Base-by-base conservation (phyloP, 2,113 vertebrate species). In the Raja brachyura region DNA sequence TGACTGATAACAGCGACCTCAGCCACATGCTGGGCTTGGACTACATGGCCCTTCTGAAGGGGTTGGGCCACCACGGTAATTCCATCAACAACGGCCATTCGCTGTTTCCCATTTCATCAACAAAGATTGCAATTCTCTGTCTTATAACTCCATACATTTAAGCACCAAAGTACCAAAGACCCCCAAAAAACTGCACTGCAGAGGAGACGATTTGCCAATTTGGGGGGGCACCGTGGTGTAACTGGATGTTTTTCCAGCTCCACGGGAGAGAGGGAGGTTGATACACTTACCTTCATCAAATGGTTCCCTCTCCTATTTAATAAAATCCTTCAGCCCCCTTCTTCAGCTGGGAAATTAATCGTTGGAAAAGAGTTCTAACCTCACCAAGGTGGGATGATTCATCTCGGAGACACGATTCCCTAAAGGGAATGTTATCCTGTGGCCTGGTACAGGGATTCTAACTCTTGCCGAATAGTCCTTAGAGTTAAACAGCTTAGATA, bases 1-100 rank as follows among this genome's bases (percentile, higher is more conserved):
- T 98, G 0, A 78, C 95, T 14, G 96, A 97, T 22, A 95, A 96
- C 92, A 94, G 94, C 76, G 97, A 98, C 68, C 95, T 98, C 94
- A 97, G 96, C 93, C 97, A 96, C 93, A 94, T 98, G 93, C 95
- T 98, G 93, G 98, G 98, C 66, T 95, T 98, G 94, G 98, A 98
- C 94, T 98, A 98, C 93, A 95, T 97, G 9, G 95, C 97, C 25
- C 97, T 98, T 54, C 96, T 98, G 88, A 98, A 98, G 94, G 97
- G 97, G 10, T 96, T 98, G 0, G 97, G 98, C 18, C 98, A 98
- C 78, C 97, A 98, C 98, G 98, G 98, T 98, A 94, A 93, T 39
- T 0, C n/a, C 63, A 0, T 63, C 1, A 28, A 14, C 31, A 20
- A 39, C 68, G 86, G 5, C 16, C 31, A 13, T 33, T 66, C 61